Evolutionary conservation across 2,113 vertebrate species (phyloP).

Genomic region (Pogona vitticeps): DNA sequence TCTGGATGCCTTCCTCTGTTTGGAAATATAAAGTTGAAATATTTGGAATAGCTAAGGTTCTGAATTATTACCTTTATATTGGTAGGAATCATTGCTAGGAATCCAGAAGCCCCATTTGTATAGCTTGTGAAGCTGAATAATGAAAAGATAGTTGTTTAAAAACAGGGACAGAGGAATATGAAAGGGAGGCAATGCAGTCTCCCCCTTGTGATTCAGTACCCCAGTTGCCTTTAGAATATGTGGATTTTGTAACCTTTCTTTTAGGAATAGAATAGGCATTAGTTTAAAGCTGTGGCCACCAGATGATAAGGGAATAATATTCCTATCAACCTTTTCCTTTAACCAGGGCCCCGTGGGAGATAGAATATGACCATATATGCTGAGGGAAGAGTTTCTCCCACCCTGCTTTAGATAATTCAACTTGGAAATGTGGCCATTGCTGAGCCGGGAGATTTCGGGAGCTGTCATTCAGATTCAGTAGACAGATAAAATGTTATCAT

Average conservation of each 20-base stretch:
- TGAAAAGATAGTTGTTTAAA: neutral
- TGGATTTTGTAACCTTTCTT: neutral
- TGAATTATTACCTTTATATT: neutral
- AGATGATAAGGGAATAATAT: no score
- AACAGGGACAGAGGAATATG: neutral
- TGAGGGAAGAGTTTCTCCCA: neutral
- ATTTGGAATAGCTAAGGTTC: neutral
- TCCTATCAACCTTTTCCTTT: no score
- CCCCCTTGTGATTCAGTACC: neutral
- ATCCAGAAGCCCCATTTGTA: fast-evolving
- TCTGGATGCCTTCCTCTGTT: neutral
- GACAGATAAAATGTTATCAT: neutral
- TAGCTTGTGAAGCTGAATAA: neutral
- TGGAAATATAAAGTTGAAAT: neutral
- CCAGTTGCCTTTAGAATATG: neutral
- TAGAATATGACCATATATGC: no score
- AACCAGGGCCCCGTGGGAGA: no score
- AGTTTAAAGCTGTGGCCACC: no score
- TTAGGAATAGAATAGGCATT: neutral
- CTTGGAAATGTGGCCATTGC: no score
- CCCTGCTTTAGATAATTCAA: neutral
- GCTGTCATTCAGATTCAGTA: neutral
- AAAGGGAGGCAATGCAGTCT: neutral
- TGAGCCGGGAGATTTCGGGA: no score
- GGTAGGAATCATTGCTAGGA: neutral